Conservation (phyloP, 1,140 invertebrate genomes). For the Coenobita brevimanus region DNA sequence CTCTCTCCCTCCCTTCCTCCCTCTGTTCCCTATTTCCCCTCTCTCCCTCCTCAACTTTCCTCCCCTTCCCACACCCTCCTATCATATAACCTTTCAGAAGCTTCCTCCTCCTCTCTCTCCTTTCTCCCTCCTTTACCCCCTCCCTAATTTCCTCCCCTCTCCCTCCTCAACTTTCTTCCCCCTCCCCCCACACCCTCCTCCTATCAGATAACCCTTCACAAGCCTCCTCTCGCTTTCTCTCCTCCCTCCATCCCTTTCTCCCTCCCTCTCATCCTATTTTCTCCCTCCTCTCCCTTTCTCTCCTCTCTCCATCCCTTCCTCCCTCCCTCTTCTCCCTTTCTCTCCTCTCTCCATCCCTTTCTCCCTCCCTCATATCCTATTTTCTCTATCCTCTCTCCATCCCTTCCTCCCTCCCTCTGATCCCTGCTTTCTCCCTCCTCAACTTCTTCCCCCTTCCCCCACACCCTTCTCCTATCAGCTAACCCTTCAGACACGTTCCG, state of each 20-base stretch:
- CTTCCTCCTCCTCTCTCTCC: neutral
- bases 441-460: neutral
- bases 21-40: too few species aligned
- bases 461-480: neutral
- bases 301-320: neutral
- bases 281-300: constrained; percentile 1
- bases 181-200: neutral
- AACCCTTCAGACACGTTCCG: neutral
- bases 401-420: neutral
- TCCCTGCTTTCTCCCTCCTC: neutral
- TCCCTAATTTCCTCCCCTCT: neutral
- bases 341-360: neutral
- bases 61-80: neutral
- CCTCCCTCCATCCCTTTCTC: too few species aligned
- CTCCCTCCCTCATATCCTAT: neutral
- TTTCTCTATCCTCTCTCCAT: neutral
- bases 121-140: neutral
- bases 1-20: neutral
- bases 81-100: neutral
- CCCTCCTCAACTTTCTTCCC: neutral
- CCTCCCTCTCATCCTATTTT: too few species aligned
- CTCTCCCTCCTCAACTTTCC: too few species aligned
- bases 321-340: too few species aligned
- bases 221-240: too few species aligned
- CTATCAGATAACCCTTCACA: neutral